Percentiles rank a stretch among this genome's conserved stretches.
Evolutionary conservation across 2,888 invertebrate species (phyloP).

Genomic region (Criorhina ranunculi): DNA sequence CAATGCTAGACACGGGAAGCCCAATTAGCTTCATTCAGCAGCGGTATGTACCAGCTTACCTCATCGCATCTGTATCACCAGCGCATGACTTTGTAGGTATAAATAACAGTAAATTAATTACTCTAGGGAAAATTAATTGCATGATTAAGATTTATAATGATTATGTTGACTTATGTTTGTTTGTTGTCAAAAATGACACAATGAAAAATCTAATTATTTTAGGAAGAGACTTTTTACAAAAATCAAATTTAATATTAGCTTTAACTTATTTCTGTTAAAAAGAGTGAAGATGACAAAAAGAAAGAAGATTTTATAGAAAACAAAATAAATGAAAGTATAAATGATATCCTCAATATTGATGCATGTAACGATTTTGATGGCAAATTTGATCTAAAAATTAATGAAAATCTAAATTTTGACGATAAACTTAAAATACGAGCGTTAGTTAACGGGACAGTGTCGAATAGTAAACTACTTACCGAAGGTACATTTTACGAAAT

Average conservation of each 20-base stretch:
- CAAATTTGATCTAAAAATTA: constrained; percentile 13
- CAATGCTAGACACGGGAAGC: too few relatives aligned
- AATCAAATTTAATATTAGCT: not conserved
- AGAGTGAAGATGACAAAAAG: too few relatives aligned
- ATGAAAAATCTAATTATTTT: not conserved
- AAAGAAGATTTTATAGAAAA: not conserved
- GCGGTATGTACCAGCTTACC: constrained; percentile 15
- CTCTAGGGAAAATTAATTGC: too few relatives aligned
- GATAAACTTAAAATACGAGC: too few relatives aligned
- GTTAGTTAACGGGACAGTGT: not conserved
- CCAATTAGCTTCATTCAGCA: constrained; percentile 43
- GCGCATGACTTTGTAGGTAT: constrained; percentile 32
- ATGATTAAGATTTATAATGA: constrained; percentile 2
- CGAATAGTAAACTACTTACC: not conserved
- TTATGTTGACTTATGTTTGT: constrained; percentile 1
- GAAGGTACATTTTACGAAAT: too few relatives aligned
- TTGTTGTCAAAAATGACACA: constrained; percentile 12
- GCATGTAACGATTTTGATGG: too few relatives aligned
- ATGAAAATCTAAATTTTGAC: not conserved
- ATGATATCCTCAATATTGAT: constrained; percentile 8
- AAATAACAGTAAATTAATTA: too few relatives aligned
- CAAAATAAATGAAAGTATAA: not conserved
- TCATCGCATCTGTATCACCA: constrained; percentile 20
- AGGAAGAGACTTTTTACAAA: constrained; percentile 14
- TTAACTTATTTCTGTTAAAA: too few relatives aligned